Conservation (phyloP, 2,113 vertebrate species). For the Myotis lucifugus region DNA sequence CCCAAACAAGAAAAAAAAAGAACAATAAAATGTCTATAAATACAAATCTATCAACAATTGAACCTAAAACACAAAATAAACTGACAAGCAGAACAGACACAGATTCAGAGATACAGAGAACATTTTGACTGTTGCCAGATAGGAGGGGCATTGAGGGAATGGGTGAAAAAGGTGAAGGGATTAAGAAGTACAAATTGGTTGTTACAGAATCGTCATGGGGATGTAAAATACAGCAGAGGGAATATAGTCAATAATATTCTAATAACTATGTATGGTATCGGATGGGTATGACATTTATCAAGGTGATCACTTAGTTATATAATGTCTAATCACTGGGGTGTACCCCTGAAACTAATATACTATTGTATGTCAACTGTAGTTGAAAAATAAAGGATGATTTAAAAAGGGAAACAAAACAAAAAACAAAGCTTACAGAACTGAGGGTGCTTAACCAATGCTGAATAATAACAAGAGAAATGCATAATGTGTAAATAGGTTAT, state of each 20-base stretch:
- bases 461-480: slow-evolving; percentile 69
- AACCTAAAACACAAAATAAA: background rate
- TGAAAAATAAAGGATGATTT: background rate
- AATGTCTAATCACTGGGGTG: background rate
- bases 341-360: background rate
- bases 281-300: background rate
- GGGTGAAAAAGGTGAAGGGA: background rate
- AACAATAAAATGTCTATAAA: background rate
- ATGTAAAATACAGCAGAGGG: background rate
- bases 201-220: background rate
- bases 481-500: slow-evolving; percentile 72
- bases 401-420: background rate
- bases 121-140: background rate
- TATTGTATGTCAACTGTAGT: background rate
- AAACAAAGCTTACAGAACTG: slow-evolving; percentile 43
- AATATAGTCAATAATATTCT: background rate
- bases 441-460: slow-evolving; percentile 69
- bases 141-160: background rate
- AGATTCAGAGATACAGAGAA: background rate
- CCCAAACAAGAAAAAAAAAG: background rate
- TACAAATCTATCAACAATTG: background rate
- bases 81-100: background rate
- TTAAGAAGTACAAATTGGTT: background rate
- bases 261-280: background rate
- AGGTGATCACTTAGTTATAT: background rate